Conservation (phyloP, 2,797 vertebrate genomes). For the Myiothlypis coronata region DNA sequence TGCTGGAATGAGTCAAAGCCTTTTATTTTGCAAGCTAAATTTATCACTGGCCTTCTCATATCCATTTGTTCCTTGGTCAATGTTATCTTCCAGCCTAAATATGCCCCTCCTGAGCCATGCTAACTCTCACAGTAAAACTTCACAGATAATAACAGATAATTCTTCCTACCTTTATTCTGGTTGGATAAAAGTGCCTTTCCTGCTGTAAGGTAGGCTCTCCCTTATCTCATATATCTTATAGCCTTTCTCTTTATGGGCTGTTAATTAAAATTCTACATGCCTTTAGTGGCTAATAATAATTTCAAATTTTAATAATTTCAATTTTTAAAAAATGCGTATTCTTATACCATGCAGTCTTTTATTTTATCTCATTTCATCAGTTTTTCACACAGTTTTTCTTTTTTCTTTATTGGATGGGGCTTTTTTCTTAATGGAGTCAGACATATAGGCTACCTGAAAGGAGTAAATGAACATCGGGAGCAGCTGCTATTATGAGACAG, state of each 20-base stretch:
- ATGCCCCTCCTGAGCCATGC: background rate
- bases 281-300: background rate
- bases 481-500: background rate
- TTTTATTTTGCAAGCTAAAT: background rate
- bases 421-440: background rate
- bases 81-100: background rate
- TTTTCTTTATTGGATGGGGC: background rate
- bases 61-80: background rate
- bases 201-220: background rate
- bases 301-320: background rate
- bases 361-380: background rate
- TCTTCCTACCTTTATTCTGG: background rate
- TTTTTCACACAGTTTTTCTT: background rate
- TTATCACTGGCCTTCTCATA: background rate
- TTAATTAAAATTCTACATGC: background rate
- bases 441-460: background rate
- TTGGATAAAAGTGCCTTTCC: background rate
- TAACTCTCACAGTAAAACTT: background rate
- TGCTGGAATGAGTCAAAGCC: background rate
- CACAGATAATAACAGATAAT: background rate
- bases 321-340: background rate
- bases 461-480: background rate
- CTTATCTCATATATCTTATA: background rate
- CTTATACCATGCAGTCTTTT: background rate
- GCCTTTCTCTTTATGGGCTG: background rate